Conservation (phyloP, 64 coral and sea anemone genomes). For the Montipora cactus region DNA sequence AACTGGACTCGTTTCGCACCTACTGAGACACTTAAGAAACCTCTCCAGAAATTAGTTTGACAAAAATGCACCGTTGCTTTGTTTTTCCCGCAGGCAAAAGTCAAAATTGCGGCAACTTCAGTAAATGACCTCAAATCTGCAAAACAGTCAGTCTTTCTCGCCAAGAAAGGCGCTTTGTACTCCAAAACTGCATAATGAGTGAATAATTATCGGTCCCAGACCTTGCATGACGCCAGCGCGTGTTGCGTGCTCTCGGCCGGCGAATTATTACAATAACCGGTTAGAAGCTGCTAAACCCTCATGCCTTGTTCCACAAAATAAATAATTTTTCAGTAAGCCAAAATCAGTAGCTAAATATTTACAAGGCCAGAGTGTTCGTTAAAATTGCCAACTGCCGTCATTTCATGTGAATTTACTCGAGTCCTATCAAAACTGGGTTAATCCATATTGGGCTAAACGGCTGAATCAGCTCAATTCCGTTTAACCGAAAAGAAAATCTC, state of each 20-base stretch:
- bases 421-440: not conserved
- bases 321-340: not conserved
- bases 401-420: too few species aligned
- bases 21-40: too few species aligned
- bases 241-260: conserved; percentile 25
- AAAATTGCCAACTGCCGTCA: too few species aligned
- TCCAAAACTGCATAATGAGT: conserved; percentile 33
- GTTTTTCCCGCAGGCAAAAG: too few species aligned
- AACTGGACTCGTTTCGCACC: too few species aligned
- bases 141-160: not conserved
- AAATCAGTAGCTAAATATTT: not conserved
- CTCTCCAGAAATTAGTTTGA: too few species aligned
- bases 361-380: too few species aligned
- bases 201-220: conserved; percentile 14
- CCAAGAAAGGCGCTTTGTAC: conserved; percentile 35
- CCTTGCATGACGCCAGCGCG: conserved; percentile 44
- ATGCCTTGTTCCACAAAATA: not conserved
- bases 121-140: not conserved
- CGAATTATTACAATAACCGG: conserved; percentile 10
- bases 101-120: too few species aligned
- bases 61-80: too few species aligned
- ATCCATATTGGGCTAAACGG: not conserved
- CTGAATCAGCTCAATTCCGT: not conserved
- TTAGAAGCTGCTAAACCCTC: not conserved
- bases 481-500: not conserved